phyloP scores from a whole-genome alignment of 1,140 invertebrate species.

The Ceratosolen fusciceps region DNA sequence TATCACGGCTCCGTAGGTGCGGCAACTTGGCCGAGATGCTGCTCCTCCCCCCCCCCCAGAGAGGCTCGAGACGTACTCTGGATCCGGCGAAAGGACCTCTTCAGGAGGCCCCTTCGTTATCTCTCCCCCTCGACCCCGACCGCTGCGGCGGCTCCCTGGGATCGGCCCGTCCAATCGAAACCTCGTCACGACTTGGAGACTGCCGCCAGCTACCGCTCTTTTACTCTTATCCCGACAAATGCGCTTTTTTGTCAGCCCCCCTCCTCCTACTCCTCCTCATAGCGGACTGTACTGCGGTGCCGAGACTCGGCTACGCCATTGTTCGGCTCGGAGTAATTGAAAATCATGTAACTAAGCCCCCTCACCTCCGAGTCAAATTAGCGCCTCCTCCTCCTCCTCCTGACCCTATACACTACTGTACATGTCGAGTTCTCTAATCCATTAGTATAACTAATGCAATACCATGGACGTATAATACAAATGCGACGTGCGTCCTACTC shows the following conservation, averaged over 20 bases:
- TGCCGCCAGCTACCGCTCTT: conserved; percentile 50
- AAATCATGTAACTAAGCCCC: background rate
- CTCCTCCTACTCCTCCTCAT: background rate
- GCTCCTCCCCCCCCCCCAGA: background rate
- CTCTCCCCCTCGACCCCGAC: background rate
- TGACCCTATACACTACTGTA: too few species aligned
- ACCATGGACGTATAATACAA: too few species aligned
- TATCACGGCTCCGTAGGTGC: conserved; percentile 41
- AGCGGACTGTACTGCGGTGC: background rate
- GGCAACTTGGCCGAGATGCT: conserved; percentile 22
- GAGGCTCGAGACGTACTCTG: background rate
- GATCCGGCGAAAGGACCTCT: conserved; percentile 5
- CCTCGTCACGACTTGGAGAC: conserved; percentile 60
- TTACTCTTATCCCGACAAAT: background rate
- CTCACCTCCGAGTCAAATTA: background rate
- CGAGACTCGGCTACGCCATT: background rate
- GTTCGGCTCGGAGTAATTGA: conserved; percentile 2
- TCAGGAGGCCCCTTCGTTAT: conserved; percentile 30
- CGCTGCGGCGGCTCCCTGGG: background rate
- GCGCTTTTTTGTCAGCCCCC: background rate
- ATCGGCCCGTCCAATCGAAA: conserved; percentile 46
- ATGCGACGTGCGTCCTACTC: too few species aligned
- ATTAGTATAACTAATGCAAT: too few species aligned
- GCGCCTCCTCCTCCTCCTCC: background rate
- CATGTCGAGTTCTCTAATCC: too few species aligned